phyloP scores from a whole-genome alignment of 2,797 vertebrate genomes.

The Neostethus bicornis region DNA sequence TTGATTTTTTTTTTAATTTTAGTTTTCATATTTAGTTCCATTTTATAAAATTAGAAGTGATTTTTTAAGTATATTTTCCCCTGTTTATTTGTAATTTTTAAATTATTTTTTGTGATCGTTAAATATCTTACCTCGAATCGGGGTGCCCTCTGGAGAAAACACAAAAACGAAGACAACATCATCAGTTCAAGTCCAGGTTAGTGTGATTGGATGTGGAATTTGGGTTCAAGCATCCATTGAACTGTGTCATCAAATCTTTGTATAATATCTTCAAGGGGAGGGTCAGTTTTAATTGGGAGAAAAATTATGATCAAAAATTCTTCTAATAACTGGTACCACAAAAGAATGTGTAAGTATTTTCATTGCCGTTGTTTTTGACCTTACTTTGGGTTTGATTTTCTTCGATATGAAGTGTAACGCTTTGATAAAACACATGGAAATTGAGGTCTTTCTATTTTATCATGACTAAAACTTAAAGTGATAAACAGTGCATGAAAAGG shows the following conservation, averaged over 20 bases:
- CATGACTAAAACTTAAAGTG: conserved; percentile 9
- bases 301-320: conserved; percentile 16
- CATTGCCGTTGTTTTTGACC: not conserved
- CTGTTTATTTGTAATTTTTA: conserved; percentile 8
- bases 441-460: conserved; percentile 33
- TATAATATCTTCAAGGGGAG: conserved; percentile 33
- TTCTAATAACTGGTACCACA: conserved; percentile 73
- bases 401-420: conserved; percentile 14
- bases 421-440: conserved; percentile 14
- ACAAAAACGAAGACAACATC: conserved; percentile 89
- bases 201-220: conserved; percentile 65
- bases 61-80: conserved; percentile 51
- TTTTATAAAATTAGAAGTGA: conserved; percentile 46
- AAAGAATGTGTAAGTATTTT: conserved; percentile 34
- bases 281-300: conserved; percentile 2
- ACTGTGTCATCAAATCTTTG: conserved; percentile 53
- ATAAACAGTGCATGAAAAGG: conserved; percentile 25
- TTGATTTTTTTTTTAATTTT: conserved; percentile 5
- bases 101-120: conserved; percentile 37
- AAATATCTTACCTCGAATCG: conserved; percentile 96
- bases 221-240: conserved; percentile 53
- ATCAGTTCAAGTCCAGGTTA: conserved; percentile 80
- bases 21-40: conserved; percentile 32
- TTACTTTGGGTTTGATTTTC: conserved; percentile 13
- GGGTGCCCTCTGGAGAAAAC: conserved; percentile 95